Percentiles rank a stretch among this genome's conserved stretches.
These are phyloP conservation scores for Poecilia wingei DNA, from an alignment of 2,797 vertebrate species.

Conservation along the genomic window DNA sequence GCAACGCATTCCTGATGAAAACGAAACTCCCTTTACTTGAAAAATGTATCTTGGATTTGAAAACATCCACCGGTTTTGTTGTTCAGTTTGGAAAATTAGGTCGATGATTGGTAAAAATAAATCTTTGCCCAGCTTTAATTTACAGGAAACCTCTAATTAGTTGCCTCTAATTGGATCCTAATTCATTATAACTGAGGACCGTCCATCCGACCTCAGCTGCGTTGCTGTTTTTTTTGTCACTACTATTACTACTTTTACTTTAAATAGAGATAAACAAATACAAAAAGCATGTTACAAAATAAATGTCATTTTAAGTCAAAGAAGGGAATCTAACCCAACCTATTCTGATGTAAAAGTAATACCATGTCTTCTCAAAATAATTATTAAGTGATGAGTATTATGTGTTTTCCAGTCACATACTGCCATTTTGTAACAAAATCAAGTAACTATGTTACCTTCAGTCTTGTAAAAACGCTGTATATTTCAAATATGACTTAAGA, in stretches of 20 bases:
- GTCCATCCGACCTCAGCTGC: neutral
- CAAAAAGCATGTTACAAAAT: neutral
- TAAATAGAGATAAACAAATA: neutral
- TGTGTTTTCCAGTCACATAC: too few species aligned
- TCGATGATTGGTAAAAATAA: constrained; percentile 37
- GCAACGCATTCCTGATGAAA: constrained; percentile 45
- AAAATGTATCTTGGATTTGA: constrained; percentile 50
- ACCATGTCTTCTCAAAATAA: neutral
- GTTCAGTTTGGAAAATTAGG: constrained; percentile 39
- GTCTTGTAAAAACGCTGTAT: too few species aligned
- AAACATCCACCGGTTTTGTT: constrained; percentile 39
- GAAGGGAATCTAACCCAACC: too few species aligned
- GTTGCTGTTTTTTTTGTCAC: neutral
- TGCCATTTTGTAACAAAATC: too few species aligned
- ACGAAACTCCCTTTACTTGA: constrained; percentile 18
- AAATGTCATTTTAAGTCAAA: too few species aligned
- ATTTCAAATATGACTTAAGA: too few species aligned
- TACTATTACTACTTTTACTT: neutral
- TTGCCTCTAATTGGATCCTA: constrained; percentile 15
- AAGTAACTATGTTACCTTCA: too few species aligned
- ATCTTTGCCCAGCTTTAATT: constrained; percentile 19
- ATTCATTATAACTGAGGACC: neutral
- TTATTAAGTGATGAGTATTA: neutral
- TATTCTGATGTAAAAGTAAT: too few species aligned
- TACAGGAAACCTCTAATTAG: constrained; percentile 5